Evolutionary conservation across 2,797 vertebrate species (phyloP), one percentile per base, ranked within the genome.

Genomic region (Malacoraja senta): DNA sequence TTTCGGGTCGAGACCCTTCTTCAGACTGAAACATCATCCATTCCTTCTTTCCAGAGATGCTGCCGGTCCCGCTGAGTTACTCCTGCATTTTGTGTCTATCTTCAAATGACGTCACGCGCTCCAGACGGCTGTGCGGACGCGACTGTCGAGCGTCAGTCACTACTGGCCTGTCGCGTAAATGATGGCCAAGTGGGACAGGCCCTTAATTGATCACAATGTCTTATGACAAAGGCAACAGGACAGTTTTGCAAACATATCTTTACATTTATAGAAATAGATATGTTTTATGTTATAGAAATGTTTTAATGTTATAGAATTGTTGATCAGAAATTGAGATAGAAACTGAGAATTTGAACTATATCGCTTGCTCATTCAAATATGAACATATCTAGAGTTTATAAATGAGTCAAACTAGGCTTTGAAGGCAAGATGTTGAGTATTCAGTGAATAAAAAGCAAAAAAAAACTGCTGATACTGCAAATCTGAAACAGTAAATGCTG

Each of bases 381-480:
- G n/a, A 88, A 88, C 29, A 88, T 8, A 65, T 4, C 61, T 12
- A 3, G 24, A 61, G 53, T 65, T 88, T n/a, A 2, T 65, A 32
- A 65, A 21, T 88, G 32, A 32, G 29, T 88, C 65, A 65, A 88
- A 32, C n/a, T 65, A 65, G 61, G n/a, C 65, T 32, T 32, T 12
- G 21, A 88, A 65, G 84, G 29, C 3, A 68, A 65, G 6, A 63
- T 63, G 8, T 65, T 65, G 8, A 32, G 17, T 88, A 32, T 96
- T 96, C 95, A 95, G 95, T 6, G 71, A 21, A 21, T 74, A 7
- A 26, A 24, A 74, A 71, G 2, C 3, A 21, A 24, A 26, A 74
- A 8, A 26, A 74, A 24, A 19, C 24, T 74, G 71, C 71, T 4
- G 71, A 7, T 21, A 74, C 17, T 26, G 19, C 7, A 21, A 24